Conservation (phyloP, 2,888 invertebrate species). For the Automeris io region DNA sequence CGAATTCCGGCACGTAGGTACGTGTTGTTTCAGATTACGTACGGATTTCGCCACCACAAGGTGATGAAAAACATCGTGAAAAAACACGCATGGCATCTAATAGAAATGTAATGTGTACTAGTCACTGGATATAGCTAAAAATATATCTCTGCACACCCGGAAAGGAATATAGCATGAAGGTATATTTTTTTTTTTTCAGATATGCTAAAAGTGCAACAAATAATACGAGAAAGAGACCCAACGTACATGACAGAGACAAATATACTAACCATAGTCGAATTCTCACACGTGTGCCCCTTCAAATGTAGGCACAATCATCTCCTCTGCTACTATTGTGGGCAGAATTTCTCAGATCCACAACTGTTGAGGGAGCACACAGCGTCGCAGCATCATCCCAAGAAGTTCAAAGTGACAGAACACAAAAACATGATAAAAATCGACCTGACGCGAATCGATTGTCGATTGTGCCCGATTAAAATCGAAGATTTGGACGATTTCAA, state of each 20-base stretch:
- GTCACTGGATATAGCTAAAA: too few species aligned
- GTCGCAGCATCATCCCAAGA: slow-evolving; percentile 39
- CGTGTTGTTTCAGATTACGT: too few species aligned
- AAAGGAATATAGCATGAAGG: too few species aligned
- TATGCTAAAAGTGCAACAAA: slow-evolving; percentile 49
- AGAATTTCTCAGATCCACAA: slow-evolving; percentile 37
- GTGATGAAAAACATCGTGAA: too few species aligned
- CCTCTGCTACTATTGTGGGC: slow-evolving; percentile 58
- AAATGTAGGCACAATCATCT: slow-evolving; percentile 62
- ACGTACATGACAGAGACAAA: slow-evolving; percentile 60
- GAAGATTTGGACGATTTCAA: slow-evolving; percentile 48
- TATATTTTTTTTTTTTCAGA: slow-evolving; percentile 28
- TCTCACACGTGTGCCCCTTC: slow-evolving; percentile 58
- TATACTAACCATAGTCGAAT: slow-evolving; percentile 53
- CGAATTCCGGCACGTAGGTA: too few species aligned
- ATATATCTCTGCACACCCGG: too few species aligned
- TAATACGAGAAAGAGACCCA: slow-evolving; percentile 54
- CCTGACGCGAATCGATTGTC: slow-evolving; percentile 53
- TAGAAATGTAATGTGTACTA: background rate
- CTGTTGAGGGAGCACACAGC: slow-evolving; percentile 38
- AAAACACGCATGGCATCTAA: too few species aligned
- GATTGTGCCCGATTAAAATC: slow-evolving; percentile 43
- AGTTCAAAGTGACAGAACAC: slow-evolving; percentile 55
- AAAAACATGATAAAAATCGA: slow-evolving; percentile 65
- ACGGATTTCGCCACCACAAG: too few species aligned